phyloP scores from a whole-genome alignment of 2,113 vertebrate genomes.

The Illadopsis cleaveri region DNA sequence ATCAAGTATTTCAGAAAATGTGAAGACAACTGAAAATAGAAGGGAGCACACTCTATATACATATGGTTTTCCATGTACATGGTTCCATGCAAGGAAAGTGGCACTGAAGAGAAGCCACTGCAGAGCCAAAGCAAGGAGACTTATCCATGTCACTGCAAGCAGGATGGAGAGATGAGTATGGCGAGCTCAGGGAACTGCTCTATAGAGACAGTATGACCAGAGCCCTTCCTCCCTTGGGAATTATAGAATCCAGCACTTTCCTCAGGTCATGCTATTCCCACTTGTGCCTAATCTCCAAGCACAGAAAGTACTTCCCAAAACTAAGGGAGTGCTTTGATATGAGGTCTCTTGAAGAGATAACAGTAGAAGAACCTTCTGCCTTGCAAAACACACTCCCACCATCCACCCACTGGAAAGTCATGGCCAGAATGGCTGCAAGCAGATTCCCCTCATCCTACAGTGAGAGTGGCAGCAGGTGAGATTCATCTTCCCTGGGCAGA shows the following conservation, averaged over 20 bases:
- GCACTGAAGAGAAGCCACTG: neutral
- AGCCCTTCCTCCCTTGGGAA: neutral
- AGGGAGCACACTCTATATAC: neutral
- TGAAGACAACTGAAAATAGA: neutral
- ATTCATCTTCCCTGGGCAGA: neutral
- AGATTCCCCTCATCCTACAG: neutral
- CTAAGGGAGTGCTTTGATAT: neutral
- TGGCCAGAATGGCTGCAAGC: neutral
- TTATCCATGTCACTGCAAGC: neutral
- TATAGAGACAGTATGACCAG: neutral
- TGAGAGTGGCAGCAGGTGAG: neutral
- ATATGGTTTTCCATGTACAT: accelerated
- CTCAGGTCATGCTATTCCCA: neutral
- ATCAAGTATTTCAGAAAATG: neutral
- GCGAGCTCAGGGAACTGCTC: neutral
- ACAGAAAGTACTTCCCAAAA: neutral
- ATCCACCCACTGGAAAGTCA: neutral
- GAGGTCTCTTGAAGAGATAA: neutral
- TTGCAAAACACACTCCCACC: neutral
- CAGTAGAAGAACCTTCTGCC: neutral
- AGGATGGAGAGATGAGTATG: neutral
- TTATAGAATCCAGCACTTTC: neutral
- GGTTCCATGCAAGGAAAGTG: neutral
- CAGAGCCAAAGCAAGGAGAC: neutral
- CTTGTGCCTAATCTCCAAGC: neutral